Conservation (phyloP, 2,888 invertebrate genomes). For the Baronia brevicornis region DNA sequence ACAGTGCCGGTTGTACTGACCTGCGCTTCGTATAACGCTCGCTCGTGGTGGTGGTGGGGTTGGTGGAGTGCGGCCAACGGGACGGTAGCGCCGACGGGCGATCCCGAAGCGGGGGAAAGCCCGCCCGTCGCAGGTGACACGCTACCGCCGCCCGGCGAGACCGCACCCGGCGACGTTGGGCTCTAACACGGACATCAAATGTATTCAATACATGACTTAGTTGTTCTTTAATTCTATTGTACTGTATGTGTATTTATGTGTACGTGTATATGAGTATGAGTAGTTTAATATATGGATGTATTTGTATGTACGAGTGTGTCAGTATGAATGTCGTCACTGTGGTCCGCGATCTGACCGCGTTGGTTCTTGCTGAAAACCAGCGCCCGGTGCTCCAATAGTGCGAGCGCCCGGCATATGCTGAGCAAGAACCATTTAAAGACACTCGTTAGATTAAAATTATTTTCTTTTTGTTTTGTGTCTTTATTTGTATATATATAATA, state of each 20-base stretch:
- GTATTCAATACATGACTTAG: too few relatives aligned
- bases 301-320: not conserved
- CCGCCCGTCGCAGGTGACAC: constrained; percentile 64
- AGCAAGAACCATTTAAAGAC: too few relatives aligned
- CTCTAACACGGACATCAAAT: constrained; percentile 37
- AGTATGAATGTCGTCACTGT: too few relatives aligned
- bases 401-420: not conserved
- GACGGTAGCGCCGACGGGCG: constrained; percentile 63
- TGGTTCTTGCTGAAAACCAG: too few relatives aligned
- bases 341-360: too few relatives aligned
- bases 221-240: too few relatives aligned
- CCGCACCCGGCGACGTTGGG: constrained; percentile 57
- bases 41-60: constrained; percentile 46
- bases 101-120: constrained; percentile 62
- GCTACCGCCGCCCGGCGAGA: constrained; percentile 46
- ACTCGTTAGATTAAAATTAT: too few relatives aligned
- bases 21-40: constrained; percentile 25
- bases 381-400: not conserved
- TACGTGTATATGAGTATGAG: too few relatives aligned
- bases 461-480: too few relatives aligned
- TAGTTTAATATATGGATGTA: not conserved
- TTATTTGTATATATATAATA: too few relatives aligned
- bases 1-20: constrained; percentile 12
- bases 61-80: constrained; percentile 35
- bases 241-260: too few relatives aligned